A percentile compares a stretch with the other conserved stretches of the same genome.
Conservation (phyloP, 2,888 invertebrate species). For the Acleris laterana region DNA sequence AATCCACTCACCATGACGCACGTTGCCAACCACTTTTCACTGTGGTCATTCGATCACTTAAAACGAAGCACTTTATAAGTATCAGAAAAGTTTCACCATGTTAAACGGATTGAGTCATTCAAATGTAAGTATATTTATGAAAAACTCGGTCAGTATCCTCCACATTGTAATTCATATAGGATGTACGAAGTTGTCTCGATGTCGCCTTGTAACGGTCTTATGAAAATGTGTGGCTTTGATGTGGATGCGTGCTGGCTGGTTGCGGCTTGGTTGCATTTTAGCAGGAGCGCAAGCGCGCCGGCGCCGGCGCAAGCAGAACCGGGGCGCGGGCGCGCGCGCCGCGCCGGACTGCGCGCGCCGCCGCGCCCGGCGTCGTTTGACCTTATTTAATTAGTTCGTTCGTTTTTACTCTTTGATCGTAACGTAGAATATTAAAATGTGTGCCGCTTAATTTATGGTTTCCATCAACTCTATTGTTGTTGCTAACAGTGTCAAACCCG, state of each 20-base stretch:
- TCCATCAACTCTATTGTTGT: constrained; percentile 64
- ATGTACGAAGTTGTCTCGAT: constrained; percentile 17
- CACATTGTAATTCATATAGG: constrained; percentile 32
- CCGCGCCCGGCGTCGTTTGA: constrained; percentile 71
- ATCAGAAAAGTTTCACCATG: constrained; percentile 26
- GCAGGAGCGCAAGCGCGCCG: constrained; percentile 49
- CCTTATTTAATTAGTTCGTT: constrained; percentile 84
- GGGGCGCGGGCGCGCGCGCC: constrained; percentile 46
- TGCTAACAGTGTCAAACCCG: constrained; percentile 19
- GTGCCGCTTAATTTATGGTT: constrained; percentile 75
- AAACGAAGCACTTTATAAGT: constrained; percentile 21
- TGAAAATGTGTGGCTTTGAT: constrained; percentile 35
- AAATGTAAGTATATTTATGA: constrained; percentile 36
- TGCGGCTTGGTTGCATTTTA: constrained; percentile 38
- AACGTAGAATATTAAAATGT: constrained; percentile 78
- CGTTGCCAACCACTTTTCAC: constrained; percentile 18
- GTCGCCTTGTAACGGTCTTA: constrained; percentile 24
- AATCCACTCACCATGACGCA: constrained; percentile 26
- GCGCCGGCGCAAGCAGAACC: constrained; percentile 48
- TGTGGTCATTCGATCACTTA: constrained; percentile 26
- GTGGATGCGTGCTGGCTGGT: constrained; percentile 33
- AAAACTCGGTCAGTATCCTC: constrained; percentile 25
- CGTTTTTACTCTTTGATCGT: constrained; percentile 81
- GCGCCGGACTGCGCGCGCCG: constrained; percentile 39
- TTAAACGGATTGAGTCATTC: constrained; percentile 24